Evolutionary conservation across 1,140 invertebrate species (phyloP), one percentile per base, ranked within the genome.

Genomic region (Leptoteleia sp.): DNA sequence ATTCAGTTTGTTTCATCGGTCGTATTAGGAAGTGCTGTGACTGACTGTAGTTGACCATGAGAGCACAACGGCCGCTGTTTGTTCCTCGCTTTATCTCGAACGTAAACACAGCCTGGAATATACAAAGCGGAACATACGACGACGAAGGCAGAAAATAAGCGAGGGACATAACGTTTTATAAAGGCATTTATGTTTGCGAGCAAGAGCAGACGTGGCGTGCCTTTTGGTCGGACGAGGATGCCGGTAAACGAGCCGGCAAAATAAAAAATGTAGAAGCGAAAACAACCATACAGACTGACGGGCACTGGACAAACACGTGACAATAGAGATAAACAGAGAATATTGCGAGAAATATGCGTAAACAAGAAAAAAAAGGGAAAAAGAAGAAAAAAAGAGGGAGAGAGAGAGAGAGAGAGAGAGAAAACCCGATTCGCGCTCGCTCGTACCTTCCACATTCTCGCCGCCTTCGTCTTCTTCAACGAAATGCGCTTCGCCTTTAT

Each of bases 261-360:
- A 62, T 73, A 81, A 81, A 81, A 86, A 86, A 83, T 81, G 76
- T 79, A 82, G 80, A 84, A 84, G 82, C 64, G 75, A 82, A 84
- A 79, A 84, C 78, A 79, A 79, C 73, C 45, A 42, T 72, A 59
- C 73, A 76, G 71, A 75, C 80, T 81, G 83, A 84, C 77, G 85
- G 82, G 83, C 84, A 82, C 82, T 87, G 84, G 83, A 86, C 84
- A 87, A 87, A 87, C 86, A 87, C 82, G 82, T 73, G 82, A 86
- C 85, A 88, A 88, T 87, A 86, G 82, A 86, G 82, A 87, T 88
- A 88, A 88, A 87, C 84, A 87, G 84, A 86, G 84, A 85, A 85
- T 86, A 87, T 86, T 86, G 82, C 84, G 83, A 85, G 83, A 83
- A 87, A 87, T 87, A 87, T 86, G 80, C 85, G 81, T 85, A 84